Conservation (phyloP, 2,888 invertebrate genomes). For the Drosophila subquinaria region DNA sequence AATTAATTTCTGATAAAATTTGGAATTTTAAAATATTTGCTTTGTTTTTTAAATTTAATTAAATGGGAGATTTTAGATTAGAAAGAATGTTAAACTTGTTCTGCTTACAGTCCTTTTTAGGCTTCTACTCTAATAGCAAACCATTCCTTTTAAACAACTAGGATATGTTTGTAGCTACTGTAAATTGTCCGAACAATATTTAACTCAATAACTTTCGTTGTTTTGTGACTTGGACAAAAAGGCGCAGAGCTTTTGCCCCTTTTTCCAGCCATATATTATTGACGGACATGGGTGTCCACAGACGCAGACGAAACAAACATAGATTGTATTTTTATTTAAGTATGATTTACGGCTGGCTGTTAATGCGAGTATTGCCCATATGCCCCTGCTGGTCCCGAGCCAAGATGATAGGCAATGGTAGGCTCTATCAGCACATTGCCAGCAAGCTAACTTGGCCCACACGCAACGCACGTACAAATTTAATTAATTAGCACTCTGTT, state of each 20-base stretch:
- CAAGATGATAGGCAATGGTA: slow-evolving; percentile 36
- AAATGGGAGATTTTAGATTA: neutral
- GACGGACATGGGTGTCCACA: slow-evolving; percentile 12
- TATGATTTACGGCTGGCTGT: slow-evolving; percentile 71
- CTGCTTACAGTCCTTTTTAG: too few relatives aligned
- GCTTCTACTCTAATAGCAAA: neutral
- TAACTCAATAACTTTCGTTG: neutral
- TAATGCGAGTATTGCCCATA: slow-evolving; percentile 53
- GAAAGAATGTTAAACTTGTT: too few relatives aligned
- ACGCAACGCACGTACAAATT: slow-evolving; percentile 73
- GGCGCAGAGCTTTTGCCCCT: slow-evolving; percentile 10
- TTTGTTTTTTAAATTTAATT: neutral
- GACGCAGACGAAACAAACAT: slow-evolving; percentile 32
- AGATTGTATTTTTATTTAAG: slow-evolving; percentile 67
- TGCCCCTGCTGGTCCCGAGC: slow-evolving; percentile 28
- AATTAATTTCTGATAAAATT: neutral
- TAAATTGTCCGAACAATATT: neutral
- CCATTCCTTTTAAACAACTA: neutral
- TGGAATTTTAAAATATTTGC: neutral
- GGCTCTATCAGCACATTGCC: slow-evolving; percentile 72
- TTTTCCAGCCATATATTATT: slow-evolving; percentile 4
- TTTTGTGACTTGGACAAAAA: neutral
- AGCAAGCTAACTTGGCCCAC: slow-evolving; percentile 59
- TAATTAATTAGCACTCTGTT: slow-evolving; percentile 80
- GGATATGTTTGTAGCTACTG: neutral